Evolutionary conservation across 37 sponge, comb jelly and placozoan species (phyloP).

Genomic region (Oopsacas minuta): DNA sequence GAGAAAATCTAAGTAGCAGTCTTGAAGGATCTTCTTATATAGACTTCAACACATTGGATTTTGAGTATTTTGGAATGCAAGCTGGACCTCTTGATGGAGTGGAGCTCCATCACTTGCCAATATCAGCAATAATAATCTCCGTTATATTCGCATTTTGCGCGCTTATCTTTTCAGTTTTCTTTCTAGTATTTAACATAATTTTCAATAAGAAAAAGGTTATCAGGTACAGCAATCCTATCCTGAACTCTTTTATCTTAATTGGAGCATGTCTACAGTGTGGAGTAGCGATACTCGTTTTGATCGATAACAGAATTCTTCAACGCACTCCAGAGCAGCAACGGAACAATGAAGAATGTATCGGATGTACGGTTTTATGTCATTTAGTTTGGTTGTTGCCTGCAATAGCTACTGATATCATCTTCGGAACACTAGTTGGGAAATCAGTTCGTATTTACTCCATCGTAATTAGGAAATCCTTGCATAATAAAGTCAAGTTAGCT

Average conservation of each 20-base stretch:
- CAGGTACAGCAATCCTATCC: background rate
- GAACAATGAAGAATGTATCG: background rate
- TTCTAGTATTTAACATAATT: background rate
- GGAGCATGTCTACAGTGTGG: slow-evolving; percentile 2
- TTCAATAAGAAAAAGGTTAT: background rate
- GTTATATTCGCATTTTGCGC: background rate
- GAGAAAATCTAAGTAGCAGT: background rate
- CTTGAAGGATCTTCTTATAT: background rate
- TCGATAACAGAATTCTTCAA: background rate
- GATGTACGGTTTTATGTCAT: background rate
- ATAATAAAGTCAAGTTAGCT: background rate
- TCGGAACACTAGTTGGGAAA: background rate
- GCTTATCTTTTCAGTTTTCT: background rate
- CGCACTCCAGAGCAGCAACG: background rate
- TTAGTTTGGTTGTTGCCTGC: background rate
- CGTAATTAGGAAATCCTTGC: background rate
- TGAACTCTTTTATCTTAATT: background rate
- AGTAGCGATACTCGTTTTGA: background rate
- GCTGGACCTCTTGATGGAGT: background rate
- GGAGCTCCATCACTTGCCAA: background rate
- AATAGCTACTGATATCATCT: background rate
- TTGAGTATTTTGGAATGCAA: background rate
- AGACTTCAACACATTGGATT: background rate
- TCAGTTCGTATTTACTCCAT: background rate
- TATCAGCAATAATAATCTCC: background rate